These are phyloP conservation scores for Diploscapter pachys DNA, from an alignment of 1,140 invertebrate species.

Conservation along the genomic window DNA sequence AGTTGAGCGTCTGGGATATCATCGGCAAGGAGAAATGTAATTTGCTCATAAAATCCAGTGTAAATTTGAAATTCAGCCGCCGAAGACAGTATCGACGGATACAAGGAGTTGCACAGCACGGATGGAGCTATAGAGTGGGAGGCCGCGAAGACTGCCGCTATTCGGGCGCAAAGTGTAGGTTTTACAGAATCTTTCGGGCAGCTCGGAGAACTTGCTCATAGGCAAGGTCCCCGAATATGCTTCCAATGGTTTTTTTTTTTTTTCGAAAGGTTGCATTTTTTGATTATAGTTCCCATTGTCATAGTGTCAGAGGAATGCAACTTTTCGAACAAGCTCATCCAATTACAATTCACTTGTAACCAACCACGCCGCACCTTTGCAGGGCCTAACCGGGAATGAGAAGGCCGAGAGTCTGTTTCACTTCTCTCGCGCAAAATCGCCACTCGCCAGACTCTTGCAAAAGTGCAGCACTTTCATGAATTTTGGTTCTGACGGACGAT, in stretches of 20 bases:
- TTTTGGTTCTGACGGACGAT: too few species aligned
- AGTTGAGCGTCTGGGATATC: slow-evolving; percentile 37
- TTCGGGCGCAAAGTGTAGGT: slow-evolving; percentile 13
- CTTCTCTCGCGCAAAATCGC: too few species aligned
- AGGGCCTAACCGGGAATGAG: too few species aligned
- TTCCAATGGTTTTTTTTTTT: too few species aligned
- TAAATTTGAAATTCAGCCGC: slow-evolving; percentile 20
- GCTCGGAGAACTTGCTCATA: too few species aligned
- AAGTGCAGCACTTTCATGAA: too few species aligned
- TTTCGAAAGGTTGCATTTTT: not conserved
- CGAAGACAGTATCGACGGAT: slow-evolving; percentile 35
- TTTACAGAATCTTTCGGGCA: too few species aligned
- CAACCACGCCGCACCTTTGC: not conserved
- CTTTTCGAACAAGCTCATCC: not conserved
- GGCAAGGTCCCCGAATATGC: too few species aligned
- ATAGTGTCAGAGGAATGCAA: not conserved
- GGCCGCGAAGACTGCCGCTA: slow-evolving; percentile 20
- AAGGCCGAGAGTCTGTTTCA: too few species aligned
- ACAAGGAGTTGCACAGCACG: slow-evolving; percentile 32
- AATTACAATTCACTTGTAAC: slow-evolving; percentile 3
- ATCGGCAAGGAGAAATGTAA: slow-evolving; percentile 25
- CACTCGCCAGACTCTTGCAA: too few species aligned
- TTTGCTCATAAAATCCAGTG: not conserved
- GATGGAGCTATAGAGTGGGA: slow-evolving; percentile 35
- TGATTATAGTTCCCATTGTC: not conserved